These are phyloP conservation scores for Kryphioiulus occultus DNA, from an alignment of 2,888 invertebrate species.

Conservation along the genomic window DNA sequence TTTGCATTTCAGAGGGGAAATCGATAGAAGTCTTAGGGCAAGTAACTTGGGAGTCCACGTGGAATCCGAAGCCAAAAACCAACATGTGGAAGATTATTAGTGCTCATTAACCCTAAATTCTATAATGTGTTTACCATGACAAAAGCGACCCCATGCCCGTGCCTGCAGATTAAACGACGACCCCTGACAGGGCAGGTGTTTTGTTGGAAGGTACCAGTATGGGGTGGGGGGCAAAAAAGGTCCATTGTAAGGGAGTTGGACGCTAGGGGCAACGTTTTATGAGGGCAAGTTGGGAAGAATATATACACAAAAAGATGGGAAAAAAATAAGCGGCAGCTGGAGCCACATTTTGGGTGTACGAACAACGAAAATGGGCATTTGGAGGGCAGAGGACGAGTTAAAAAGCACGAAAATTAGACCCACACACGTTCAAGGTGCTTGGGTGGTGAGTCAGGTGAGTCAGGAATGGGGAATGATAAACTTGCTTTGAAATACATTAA, in stretches of 20 bases:
- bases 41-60: neutral
- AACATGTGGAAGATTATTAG: neutral
- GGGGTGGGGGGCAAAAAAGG: constrained; percentile 1
- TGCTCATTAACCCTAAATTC: constrained; percentile 35
- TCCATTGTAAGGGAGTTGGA: neutral
- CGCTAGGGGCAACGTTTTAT: constrained; percentile 20
- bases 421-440: neutral
- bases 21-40: neutral
- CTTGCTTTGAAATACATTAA: neutral
- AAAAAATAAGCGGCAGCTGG: constrained; percentile 22
- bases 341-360: neutral
- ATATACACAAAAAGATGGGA: neutral
- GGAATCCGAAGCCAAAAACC: neutral
- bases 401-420: neutral
- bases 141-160: constrained; percentile 2
- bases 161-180: neutral
- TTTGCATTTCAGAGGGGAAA: neutral
- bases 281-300: neutral
- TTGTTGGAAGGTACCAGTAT: constrained; percentile 2
- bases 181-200: constrained; percentile 7
- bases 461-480: neutral
- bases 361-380: constrained; percentile 16
- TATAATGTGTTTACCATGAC: constrained; percentile 19
- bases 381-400: neutral
- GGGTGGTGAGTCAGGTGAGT: neutral